A percentile compares a stretch with the other conserved stretches of the same genome.
These are phyloP conservation scores for Vulpes ferrilata DNA, from an alignment of 2,113 vertebrate species.

Conservation along the genomic window DNA sequence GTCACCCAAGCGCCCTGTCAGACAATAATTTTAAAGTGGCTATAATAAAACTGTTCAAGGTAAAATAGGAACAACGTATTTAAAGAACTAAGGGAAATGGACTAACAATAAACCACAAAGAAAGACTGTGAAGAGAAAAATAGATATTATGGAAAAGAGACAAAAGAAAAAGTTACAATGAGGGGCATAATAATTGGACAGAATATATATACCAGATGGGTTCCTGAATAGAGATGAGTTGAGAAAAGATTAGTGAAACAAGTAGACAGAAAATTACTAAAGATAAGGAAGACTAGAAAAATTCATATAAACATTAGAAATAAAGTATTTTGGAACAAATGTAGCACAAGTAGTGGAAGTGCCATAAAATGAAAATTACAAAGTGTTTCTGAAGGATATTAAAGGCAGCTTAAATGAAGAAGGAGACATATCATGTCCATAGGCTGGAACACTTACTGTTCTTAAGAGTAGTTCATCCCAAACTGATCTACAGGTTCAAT, in stretches of 20 bases:
- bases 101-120: neutral
- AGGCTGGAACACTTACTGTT: neutral
- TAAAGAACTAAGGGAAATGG: neutral
- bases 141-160: neutral
- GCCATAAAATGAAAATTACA: neutral
- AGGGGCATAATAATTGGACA: neutral
- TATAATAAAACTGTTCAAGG: neutral
- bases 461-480: neutral
- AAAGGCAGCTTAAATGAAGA: neutral
- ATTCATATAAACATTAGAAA: neutral
- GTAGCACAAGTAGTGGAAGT: neutral
- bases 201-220: neutral
- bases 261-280: neutral
- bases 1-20: neutral
- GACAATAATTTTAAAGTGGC: neutral
- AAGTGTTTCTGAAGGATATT: neutral
- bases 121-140: neutral
- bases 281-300: neutral
- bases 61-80: neutral
- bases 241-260: conserved; percentile 4
- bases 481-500: neutral
- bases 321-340: neutral
- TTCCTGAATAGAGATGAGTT: neutral
- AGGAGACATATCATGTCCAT: neutral
- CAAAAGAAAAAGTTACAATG: neutral